These are phyloP conservation scores for Pasiphila rectangulata DNA, from an alignment of 2,888 invertebrate genomes.

Conservation along the genomic window DNA sequence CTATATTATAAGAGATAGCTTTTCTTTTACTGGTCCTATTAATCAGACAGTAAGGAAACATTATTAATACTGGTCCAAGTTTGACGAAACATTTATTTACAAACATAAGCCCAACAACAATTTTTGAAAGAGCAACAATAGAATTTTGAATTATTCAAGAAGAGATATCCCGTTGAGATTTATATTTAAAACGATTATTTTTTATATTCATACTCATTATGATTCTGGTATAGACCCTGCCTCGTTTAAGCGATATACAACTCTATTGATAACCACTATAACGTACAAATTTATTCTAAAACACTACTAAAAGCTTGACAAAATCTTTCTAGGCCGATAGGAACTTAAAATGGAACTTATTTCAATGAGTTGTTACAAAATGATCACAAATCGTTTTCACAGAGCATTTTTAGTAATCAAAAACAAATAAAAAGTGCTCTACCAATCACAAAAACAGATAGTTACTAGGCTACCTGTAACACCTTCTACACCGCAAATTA, in stretches of 20 bases:
- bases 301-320: constrained; percentile 63
- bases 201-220: constrained; percentile 53
- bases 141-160: constrained; percentile 42
- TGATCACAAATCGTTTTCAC: constrained; percentile 2
- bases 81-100: constrained; percentile 25
- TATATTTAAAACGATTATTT: constrained; percentile 51
- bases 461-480: constrained; percentile 5
- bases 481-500: constrained; percentile 19
- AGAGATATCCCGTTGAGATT: constrained; percentile 63
- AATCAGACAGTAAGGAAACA: constrained; percentile 63
- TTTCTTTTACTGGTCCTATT: constrained; percentile 69
- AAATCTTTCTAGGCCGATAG: constrained; percentile 74
- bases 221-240: constrained; percentile 78
- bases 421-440: constrained; percentile 51
- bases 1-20: constrained; percentile 68
- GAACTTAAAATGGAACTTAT: constrained; percentile 59
- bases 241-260: constrained; percentile 75
- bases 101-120: constrained; percentile 15
- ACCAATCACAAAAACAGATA: constrained; percentile 29
- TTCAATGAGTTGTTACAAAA: constrained; percentile 35
- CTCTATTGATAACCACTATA: constrained; percentile 41
- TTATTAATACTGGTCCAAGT: constrained; percentile 67
- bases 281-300: constrained; percentile 48
- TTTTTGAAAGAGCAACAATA: constrained; percentile 28
- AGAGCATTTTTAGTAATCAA: neutral